Base-by-base conservation (phyloP, 2,888 invertebrate genomes). In the Xestia rhomboidea region DNA sequence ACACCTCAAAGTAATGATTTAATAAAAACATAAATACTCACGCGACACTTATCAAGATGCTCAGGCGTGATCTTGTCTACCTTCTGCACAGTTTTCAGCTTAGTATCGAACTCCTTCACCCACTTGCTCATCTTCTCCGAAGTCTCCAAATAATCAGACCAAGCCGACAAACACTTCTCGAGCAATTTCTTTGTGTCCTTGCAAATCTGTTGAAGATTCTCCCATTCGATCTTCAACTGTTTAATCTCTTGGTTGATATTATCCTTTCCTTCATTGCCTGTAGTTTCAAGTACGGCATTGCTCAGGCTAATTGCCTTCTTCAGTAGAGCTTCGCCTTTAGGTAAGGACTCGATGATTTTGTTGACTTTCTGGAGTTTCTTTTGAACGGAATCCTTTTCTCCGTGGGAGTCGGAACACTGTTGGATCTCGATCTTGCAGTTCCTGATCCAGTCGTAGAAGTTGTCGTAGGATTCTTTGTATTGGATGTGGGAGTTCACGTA, bases 401-500 rank as follows among this genome's bases (percentile, higher is more conserved):
- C 99, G 91, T 99, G 99, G 0, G 98, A 98, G 92, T 99, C 99
- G 6, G 98, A 98, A 87, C 98, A 98, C 88, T 98, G 98, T 90
- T 99, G 99, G 46, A 99, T 97, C 86, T 98, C 98, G n/a, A 98
- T 97, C 90, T 98, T 97, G 27, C 98, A 97, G 89, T 98, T 98
- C 46, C 98, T 97, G 41, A 99, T 97, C 98, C 98, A 99, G 88
- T 99, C 99, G 76, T 98, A 97, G 77, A 98, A 98, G 89, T 98
- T 98, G 89, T 98, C 98, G 88, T 98, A 98, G 0, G 98, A 98
- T 87, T 98, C 98, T 92, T 98, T 98, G 94, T 98, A 99, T 89
- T 98, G 98, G 88, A 99, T 99, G 91, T 99, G 99, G 69, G 98
- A 98, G 84, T 97, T 97, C 0, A 99, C 99, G 94, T 98, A 98